Evolutionary conservation across 2,888 invertebrate genomes (phyloP), one percentile per base, ranked within the genome.

Genomic region (Caenorhabditis virilis): DNA sequence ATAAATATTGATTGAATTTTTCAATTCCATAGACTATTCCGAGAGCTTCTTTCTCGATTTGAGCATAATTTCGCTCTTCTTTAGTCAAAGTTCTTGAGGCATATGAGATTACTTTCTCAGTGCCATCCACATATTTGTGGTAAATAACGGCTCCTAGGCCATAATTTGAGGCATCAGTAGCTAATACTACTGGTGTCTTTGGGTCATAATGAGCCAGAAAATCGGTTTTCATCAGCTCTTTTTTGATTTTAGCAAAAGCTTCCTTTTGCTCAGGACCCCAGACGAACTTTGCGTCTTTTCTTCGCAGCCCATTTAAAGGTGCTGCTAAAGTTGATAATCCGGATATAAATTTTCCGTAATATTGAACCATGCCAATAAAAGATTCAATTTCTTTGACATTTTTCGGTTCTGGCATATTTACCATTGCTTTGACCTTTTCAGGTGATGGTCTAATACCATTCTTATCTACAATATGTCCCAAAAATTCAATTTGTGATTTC

Each of bases 1-100:
- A 84, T 0, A 86, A 66, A 58, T 84, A 86, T 0, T 82, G 82
- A 22, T 84, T 58, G 57, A 84, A 86, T 58, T 85, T 84, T 15
- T 78, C 49, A 0, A 84, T 64, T 3, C 83, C 83, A 76, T 76
- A 85, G 6, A 85, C 73, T 1, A 84, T 75, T 1, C 77, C 80
- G 13, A 83, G 23, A 0, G 78, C 81, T 72, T 86, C 86, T 15
- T 84, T 73, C 56, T 86, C 85, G 0, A 84, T 85, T 0, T 84
- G 83, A 0, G 81, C 70, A 42, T 85, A 85, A 16, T 84, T 85
- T 1, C 63, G 52, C 68, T 86, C 84, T 5, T 82, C 77, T 26
- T 20, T 22, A 1, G 35, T 72, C 13, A 83, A 61, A 0, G 62
- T 18, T 11, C 72, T 38, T 16, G 73, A 74, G 0, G 69, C 66